Percentiles rank a stretch among this genome's conserved stretches.
Evolutionary conservation across 2,113 vertebrate species (phyloP).

Genomic region (Oncorhynchus masou): DNA sequence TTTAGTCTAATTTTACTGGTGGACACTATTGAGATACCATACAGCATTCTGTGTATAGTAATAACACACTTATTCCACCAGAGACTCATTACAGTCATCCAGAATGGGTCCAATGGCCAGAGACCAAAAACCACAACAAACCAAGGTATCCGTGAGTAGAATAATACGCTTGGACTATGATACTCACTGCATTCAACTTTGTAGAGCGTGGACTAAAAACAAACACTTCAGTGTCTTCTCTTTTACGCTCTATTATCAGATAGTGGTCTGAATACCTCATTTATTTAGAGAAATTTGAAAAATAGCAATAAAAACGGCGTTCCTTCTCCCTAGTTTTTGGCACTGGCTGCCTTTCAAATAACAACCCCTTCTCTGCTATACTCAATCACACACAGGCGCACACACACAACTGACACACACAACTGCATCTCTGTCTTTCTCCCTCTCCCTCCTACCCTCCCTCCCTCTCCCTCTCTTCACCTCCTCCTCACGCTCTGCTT

Average conservation of each 20-base stretch:
- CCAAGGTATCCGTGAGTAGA: no score
- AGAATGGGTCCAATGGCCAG: no score
- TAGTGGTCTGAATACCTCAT: neutral
- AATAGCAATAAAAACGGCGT: conserved; percentile 26
- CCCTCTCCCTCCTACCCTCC: conserved; percentile 40
- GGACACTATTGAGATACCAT: no score
- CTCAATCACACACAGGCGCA: conserved; percentile 42
- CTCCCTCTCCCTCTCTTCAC: conserved; percentile 35
- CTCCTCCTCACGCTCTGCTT: conserved; percentile 65
- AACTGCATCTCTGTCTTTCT: conserved; percentile 31
- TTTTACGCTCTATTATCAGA: neutral
- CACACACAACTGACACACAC: conserved; percentile 26
- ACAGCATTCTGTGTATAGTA: no score
- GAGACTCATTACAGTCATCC: no score
- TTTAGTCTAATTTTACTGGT: no score
- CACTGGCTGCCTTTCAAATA: conserved; percentile 61
- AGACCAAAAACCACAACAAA: no score
- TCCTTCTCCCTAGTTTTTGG: conserved; percentile 45
- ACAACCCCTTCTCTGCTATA: conserved; percentile 58
- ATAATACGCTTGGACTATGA: no score
- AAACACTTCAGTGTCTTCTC: neutral
- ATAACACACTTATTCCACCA: no score
- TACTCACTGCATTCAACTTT: no score
- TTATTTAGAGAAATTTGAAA: conserved; percentile 13
- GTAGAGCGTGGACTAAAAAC: no score